Evolutionary conservation across 2,797 vertebrate genomes (phyloP).

Genomic region (Melanotaenia parkinsoni): DNA sequence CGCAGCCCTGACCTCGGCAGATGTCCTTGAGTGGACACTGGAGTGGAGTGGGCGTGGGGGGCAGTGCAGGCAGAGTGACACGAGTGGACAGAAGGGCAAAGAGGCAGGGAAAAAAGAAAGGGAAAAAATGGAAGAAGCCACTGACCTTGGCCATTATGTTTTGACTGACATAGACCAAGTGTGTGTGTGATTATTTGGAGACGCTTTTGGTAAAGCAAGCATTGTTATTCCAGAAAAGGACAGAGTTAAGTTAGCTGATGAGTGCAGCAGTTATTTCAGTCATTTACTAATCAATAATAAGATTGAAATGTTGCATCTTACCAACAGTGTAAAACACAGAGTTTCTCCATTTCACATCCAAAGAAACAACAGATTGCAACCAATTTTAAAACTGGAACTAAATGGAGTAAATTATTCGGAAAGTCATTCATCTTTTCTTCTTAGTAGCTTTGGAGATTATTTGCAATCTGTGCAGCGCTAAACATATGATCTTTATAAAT

Average conservation of each 20-base stretch:
- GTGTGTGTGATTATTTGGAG: neutral
- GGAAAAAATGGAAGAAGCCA: conserved; percentile 16
- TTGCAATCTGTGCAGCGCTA: too few relatives aligned
- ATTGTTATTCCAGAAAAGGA: neutral
- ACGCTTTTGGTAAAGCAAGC: neutral
- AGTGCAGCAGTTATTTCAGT: neutral
- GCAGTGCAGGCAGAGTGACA: conserved; percentile 44
- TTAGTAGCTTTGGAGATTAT: too few relatives aligned
- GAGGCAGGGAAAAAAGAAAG: neutral
- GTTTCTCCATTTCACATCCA: neutral
- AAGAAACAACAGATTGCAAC: neutral
- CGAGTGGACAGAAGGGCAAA: conserved; percentile 39
- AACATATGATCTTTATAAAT: too few relatives aligned
- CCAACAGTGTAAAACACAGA: neutral
- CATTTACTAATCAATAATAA: too few relatives aligned
- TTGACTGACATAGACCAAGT: conserved; percentile 23
- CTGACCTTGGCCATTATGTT: conserved; percentile 53
- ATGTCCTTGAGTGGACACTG: conserved; percentile 72
- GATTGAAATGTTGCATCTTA: too few relatives aligned
- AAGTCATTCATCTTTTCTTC: too few relatives aligned
- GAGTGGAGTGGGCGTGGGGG: conserved; percentile 49
- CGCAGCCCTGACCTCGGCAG: conserved; percentile 67
- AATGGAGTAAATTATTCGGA: neutral
- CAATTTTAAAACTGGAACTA: neutral
- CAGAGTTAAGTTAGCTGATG: neutral